Conservation (phyloP, 2,113 vertebrate genomes). For the Ochotona curzoniae region DNA sequence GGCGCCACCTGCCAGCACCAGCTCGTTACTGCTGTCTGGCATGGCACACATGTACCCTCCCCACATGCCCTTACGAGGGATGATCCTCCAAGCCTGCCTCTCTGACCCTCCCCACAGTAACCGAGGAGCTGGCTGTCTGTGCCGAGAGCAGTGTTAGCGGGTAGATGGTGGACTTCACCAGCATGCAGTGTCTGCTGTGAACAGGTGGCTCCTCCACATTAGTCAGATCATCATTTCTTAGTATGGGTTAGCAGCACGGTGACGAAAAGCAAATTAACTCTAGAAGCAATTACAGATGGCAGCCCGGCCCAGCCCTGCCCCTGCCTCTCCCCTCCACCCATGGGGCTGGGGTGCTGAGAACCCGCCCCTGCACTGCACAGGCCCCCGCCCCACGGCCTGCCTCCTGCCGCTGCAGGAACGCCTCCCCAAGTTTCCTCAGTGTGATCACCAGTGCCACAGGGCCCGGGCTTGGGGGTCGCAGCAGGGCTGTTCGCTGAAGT, state of each 20-base stretch:
- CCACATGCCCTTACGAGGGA: neutral
- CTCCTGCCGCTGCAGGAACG: conserved; percentile 70
- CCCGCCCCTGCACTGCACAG: conserved; percentile 32
- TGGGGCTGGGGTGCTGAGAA: conserved; percentile 20
- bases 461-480: neutral
- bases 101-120: neutral
- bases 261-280: conserved; percentile 73
- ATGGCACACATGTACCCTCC: neutral
- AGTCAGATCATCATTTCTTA: conserved; percentile 82
- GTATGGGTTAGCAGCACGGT: conserved; percentile 86
- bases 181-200: conserved; percentile 78
- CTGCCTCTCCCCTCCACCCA: conserved; percentile 38
- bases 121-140: conserved; percentile 26
- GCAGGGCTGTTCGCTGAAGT: neutral
- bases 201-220: conserved; percentile 65
- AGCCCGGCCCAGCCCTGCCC: conserved; percentile 62
- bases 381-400: conserved; percentile 47
- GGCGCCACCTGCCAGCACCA: neutral
- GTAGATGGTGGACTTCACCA: conserved; percentile 55
- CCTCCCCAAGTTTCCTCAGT: conserved; percentile 87
- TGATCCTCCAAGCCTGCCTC: neutral
- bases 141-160: conserved; percentile 46
- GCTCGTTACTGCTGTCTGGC: neutral
- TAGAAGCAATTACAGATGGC: conserved; percentile 75
- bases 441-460: conserved; percentile 82